Conservation (phyloP, 30 jellyfish, hydroid and myxozoan genomes). For the Aurelia sp. region DNA sequence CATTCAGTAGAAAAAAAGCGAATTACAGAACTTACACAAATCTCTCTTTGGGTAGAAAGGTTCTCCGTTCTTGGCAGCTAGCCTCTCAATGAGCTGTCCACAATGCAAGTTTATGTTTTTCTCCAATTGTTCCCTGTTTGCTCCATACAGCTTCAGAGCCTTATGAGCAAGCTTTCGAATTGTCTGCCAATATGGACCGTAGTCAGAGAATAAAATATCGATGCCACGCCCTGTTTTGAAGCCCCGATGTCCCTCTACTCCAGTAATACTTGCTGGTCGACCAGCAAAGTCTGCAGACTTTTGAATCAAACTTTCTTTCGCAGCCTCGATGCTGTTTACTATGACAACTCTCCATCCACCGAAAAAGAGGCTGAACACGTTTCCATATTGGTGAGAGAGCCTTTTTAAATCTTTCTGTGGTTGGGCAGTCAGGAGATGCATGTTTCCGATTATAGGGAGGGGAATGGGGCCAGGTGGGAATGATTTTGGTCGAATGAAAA, state of each 20-base stretch:
- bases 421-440: constrained; percentile 16
- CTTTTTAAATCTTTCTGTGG: constrained; percentile 16
- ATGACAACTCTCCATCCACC: constrained; percentile 33
- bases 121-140: constrained; percentile 30
- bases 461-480: constrained; percentile 48
- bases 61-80: constrained; percentile 7
- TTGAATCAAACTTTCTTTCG: constrained; percentile 26
- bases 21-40: constrained; percentile 20
- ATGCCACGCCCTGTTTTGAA: constrained; percentile 21
- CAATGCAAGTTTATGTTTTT: neutral
- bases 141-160: constrained; percentile 64
- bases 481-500: constrained; percentile 27
- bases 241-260: constrained; percentile 43
- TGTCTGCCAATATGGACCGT: constrained; percentile 55
- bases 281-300: constrained; percentile 49
- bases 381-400: constrained; percentile 23
- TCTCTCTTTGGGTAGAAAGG: constrained; percentile 39
- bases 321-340: constrained; percentile 26
- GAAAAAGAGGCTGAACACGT: constrained; percentile 38
- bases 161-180: constrained; percentile 46
- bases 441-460: constrained; percentile 39
- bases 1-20: too few relatives aligned
- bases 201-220: constrained; percentile 34
- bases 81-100: constrained; percentile 11
- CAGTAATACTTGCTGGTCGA: constrained; percentile 40